Evolutionary conservation across 2,113 vertebrate genomes (phyloP).

Genomic region (Noturus placidus): DNA sequence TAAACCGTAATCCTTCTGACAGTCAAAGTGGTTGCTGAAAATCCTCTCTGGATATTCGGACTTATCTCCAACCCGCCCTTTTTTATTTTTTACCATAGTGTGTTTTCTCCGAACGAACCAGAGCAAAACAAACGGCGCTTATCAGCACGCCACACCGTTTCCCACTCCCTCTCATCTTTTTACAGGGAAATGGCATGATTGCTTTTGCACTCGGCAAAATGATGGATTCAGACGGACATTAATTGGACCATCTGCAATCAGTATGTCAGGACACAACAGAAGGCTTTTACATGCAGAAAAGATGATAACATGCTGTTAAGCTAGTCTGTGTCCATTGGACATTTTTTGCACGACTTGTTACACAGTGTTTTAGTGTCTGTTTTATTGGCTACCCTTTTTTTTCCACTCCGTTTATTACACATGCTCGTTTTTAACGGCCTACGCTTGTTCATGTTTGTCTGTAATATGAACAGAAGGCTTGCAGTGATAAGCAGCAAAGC

Average conservation of each 20-base stretch:
- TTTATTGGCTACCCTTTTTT: neutral
- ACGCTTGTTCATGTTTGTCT: neutral
- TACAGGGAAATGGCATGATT: neutral
- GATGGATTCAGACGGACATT: constrained; percentile 18
- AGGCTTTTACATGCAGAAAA: constrained; percentile 20
- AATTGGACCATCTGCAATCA: constrained; percentile 32
- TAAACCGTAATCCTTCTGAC: neutral
- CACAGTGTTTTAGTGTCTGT: constrained; percentile 2
- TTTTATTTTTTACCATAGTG: neutral
- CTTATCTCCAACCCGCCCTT: constrained; percentile 1
- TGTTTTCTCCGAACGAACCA: constrained; percentile 6
- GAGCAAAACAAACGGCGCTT: neutral
- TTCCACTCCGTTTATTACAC: neutral
- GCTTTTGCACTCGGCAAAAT: neutral
- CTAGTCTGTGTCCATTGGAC: neutral
- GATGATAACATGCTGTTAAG: constrained; percentile 23
- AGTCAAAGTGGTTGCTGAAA: neutral
- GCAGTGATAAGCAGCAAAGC: neutral
- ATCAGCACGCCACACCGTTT: neutral
- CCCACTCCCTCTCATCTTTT: constrained; percentile 3
- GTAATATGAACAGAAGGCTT: constrained; percentile 7
- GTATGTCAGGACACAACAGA: constrained; percentile 21
- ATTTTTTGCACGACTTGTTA: neutral
- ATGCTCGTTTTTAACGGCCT: neutral
- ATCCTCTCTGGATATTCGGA: constrained; percentile 11